Evolutionary conservation across 2,797 vertebrate species (phyloP).

Genomic region (Callimico goeldii): DNA sequence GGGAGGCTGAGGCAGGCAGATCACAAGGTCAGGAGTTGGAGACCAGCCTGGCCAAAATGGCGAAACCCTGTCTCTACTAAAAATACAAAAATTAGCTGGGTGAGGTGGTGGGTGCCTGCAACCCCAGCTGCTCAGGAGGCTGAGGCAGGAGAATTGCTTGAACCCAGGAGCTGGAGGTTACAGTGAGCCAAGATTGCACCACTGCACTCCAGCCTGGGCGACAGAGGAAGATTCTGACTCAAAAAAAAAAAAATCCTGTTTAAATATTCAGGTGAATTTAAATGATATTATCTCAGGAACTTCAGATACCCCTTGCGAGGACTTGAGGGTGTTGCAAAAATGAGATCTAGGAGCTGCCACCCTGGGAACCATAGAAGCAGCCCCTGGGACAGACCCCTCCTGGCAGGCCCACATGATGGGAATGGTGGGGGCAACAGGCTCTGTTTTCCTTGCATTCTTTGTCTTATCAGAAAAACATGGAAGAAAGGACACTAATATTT

Average conservation of each 20-base stretch:
- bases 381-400: background rate
- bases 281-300: background rate
- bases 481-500: background rate
- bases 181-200: too few relatives aligned
- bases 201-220: too few relatives aligned
- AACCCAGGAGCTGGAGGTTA: too few relatives aligned
- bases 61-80: too few relatives aligned
- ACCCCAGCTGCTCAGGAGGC: too few relatives aligned
- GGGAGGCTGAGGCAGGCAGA: too few relatives aligned
- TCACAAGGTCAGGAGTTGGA: too few relatives aligned
- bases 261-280: background rate
- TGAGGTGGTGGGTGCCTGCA: too few relatives aligned
- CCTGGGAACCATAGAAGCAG: background rate
- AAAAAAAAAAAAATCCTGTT: background rate
- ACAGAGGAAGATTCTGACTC: too few relatives aligned
- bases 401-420: background rate
- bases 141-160: too few relatives aligned
- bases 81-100: too few relatives aligned
- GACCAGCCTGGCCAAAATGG: too few relatives aligned
- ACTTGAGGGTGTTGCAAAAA: background rate
- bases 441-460: background rate
- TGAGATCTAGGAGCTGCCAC: background rate
- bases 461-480: constrained; percentile 23
- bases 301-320: background rate
- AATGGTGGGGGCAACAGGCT: fast-evolving